Evolutionary conservation across 2,888 invertebrate genomes (phyloP), one percentile per base, ranked within the genome.

Genomic region (Drosophila neutralis): DNA sequence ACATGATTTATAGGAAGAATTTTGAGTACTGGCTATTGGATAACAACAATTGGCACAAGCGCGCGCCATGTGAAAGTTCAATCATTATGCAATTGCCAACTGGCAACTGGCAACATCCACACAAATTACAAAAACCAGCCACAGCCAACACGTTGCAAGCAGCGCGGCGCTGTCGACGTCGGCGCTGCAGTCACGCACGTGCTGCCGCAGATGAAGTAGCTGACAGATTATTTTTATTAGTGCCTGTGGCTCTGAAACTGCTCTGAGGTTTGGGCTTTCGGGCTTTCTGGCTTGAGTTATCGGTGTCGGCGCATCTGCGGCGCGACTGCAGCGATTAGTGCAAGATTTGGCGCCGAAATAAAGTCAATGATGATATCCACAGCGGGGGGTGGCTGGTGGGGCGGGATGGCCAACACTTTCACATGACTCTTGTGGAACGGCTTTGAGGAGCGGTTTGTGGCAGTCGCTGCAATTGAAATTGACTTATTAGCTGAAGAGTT

Each of bases 1-100:
- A 78, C 78, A 63, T 82, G 83, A 86, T 80, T 84, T 82, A 75
- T 83, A 82, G 86, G 83, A 84, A 85, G 78, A 85, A 82, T 78
- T 64, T 66, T 61, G 33, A 51, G 29, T 31, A 57, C 40, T 57
- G 53, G 21, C 7, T 63, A 68, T 73, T 76, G 72, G 65, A 42
- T 59, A 62, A 68, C 42, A 66, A 73, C 73, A 76, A 76, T 77
- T 76, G 77, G 62, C 66, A 73, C 29, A 58, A 61, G 53, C 61
- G 29, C 62, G 66, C 69, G 61, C 61, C 68, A 73, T 85, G 83
- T 83, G 84, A 86, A 83, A 84, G 86, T 84, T 83, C 84, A 78
- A 74, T 27, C 49, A 40, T 84, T 84, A 76, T 82, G 79, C 79
- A 83, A 83, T 56, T 58, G 70, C 71, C 80, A 85, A 83, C 56